Evolutionary conservation across 2,888 invertebrate species (phyloP), one percentile per base, ranked within the genome.

Genomic region (Trachelus troglodyta): DNA sequence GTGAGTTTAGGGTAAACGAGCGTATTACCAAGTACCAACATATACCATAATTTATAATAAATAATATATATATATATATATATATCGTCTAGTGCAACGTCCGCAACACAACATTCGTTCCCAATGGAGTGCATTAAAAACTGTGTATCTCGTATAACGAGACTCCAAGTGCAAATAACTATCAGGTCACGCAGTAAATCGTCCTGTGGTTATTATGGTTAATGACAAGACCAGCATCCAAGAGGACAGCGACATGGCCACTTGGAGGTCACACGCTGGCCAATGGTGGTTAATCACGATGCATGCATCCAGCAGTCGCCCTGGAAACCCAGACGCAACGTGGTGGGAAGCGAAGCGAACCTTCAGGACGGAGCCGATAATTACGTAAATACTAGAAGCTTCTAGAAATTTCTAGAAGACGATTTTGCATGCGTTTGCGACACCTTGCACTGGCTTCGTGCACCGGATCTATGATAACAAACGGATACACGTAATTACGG

Each of bases 331-430:
- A 23, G 56, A 9, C 56, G 9, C 9, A 56, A 56, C 56, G 23
- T 3, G 56, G 23, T 56, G 2, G 9, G 9, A 56, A 56, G 23
- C 4, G 1, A 40, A 40, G 40, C 23, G 9, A 56, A 56, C 23
- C 23, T 56, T 23, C 83, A 83, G 34, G 73, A 75, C 37, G 77
- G 75, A 75, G 74, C 81, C 81, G 81, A 85, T 85, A 85, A 85
- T 85, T 85, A 84, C 83, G 81, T 82, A 81, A 85, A 85, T 85
- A 84, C 83, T 77, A 75, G 78, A 69, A 23, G 56, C 56, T 56
- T 23, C 40, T 2, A 1, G 6, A 56, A 56, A 23, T 9, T 23
- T 56, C 23, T 56, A 23, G 2, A 56, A 56, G 56, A 9, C 40
- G 40, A 56, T 23, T 56, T 56, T 56, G 6, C 9, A 9, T 23